Base-by-base conservation (phyloP, 2,888 invertebrate species). In the Cecidostiba fungosa region DNA sequence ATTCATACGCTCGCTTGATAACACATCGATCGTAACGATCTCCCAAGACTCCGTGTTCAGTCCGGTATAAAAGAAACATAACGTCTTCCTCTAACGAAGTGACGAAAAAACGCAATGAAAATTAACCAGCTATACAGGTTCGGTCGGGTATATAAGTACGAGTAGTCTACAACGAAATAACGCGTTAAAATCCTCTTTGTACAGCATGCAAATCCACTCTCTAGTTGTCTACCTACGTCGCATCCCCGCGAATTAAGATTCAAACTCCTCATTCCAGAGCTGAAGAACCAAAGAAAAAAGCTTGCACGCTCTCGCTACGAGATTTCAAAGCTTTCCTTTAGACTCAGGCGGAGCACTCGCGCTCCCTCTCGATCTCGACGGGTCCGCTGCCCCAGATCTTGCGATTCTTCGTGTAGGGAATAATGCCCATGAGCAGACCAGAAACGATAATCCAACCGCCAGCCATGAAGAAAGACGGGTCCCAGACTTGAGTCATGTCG, bases 361-460 rank as follows among this genome's bases (percentile, higher is more conserved):
- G 92, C 29, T 94, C 94, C 19, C 92, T 89, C 81, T 94, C 94
- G 91, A 93, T 94, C 87, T 94, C 94, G 26, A 94, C 94, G 89
- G 90, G 95, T 14, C 94, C 94, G 39, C 91, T 91, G 80, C 95
- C 95, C 90, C 95, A 93, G n/a, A 96, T 95, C 74, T 95, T 95
- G 89, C 95, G 94, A 91, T 96, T 96, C 89, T 94, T 95, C 8
- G 96, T 96, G 90, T 94, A 95, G 0, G 96, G 96, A 88, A 96
- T 96, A 3, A 96, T 93, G 0, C 94, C 95, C 16, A 96, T 95
- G 0, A 96, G 93, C 0, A 96, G 88, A 47, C 98, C 98, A 43
- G 98, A 96, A 29, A 98, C 93, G 26, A 97, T 95, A 81, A 98
- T 97, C 95, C 97, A 97, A 73, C 96, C 94, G 23, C 97, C 97